A percentile compares a stretch with the other conserved stretches of the same genome.
Conservation (phyloP, 1,140 invertebrate species). For the Hylaeus anthracinus region DNA sequence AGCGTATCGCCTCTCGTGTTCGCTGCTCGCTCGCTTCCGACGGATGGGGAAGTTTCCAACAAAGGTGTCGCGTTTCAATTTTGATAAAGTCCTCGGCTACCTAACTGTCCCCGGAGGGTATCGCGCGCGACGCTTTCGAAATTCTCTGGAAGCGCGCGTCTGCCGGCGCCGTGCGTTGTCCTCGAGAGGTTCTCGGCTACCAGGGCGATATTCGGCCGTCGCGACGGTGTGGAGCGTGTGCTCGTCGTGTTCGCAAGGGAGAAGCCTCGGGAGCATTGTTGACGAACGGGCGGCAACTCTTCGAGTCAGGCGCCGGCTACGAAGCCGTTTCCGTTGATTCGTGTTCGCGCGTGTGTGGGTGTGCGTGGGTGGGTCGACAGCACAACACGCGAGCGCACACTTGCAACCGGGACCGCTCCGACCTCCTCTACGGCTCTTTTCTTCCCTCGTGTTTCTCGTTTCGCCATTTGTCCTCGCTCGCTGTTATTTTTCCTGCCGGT, state of each 20-base stretch:
- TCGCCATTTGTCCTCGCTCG: conserved; percentile 49
- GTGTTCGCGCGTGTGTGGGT: not conserved
- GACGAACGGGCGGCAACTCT: conserved; percentile 2
- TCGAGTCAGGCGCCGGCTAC: conserved; percentile 22
- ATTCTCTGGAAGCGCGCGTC: conserved; percentile 61
- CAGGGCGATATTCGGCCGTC: conserved; percentile 5
- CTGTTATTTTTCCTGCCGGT: conserved; percentile 55
- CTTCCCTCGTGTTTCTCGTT: conserved; percentile 41
- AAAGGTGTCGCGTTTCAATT: conserved; percentile 72
- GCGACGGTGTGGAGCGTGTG: not conserved
- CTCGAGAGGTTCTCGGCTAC: not conserved
- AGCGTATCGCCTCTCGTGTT: conserved; percentile 42
- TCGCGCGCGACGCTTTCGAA: conserved; percentile 56
- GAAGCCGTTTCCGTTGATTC: conserved; percentile 29
- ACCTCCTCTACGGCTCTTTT: not conserved
- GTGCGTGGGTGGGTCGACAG: not conserved
- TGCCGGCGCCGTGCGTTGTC: not conserved
- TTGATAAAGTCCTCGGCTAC: conserved; percentile 63
- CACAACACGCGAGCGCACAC: conserved; percentile 5
- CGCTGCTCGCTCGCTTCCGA: conserved; percentile 36
- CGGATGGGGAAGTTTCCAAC: conserved; percentile 58
- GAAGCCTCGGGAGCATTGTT: conserved; percentile 45
- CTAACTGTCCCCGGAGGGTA: conserved; percentile 56
- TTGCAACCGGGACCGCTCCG: not conserved
- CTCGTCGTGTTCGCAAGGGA: conserved; percentile 11